Base-by-base conservation (phyloP, 2,113 vertebrate genomes). In the Scomber japonicus region DNA sequence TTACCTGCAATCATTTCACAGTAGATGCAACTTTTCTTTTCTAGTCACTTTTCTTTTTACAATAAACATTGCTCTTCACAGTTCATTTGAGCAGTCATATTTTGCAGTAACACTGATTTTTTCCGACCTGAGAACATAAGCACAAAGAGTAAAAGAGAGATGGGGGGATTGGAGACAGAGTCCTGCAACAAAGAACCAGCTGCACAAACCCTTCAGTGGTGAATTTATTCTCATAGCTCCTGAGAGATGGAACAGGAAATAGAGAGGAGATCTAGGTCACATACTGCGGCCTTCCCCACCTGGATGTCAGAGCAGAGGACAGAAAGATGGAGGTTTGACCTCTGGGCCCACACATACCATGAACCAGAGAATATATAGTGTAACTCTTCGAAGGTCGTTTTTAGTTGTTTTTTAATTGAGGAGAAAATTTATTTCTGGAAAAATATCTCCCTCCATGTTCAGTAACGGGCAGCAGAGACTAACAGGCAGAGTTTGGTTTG, bases 171-270 rank as follows among this genome's bases (percentile, higher is more conserved):
- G n/a, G 54, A 66, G 65, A 49, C 24, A 54, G 48, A 64, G 48
- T 55, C 59, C 9, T 11, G 6, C 21, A 80, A 56, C 7, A 2
- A 55, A 49, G 73, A 49, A 54, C 84, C 84, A 85, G 82, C 82
- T 85, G 73, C 68, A 83, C 82, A 85, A 87, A 85, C 66, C 76
- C 31, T 63, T 65, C 53, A 75, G 48, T 31, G 24, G 48, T 27
- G 46, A 65, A 77, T 80, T 80, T 71, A 71, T 77, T 87, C 82
- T 80, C 71, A 76, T 21, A n/a, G 51, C 40, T 63, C 79, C 62
- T 62, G 56, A 73, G 81, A 79, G 81, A 68, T 16, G 11, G 46
- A 46, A 9, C 64, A 78, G 64, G 75, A 80, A 69, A 79, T 50
- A 51, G 45, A 79, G 11, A 45, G 45, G 57, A 64, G 77, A 73